These are phyloP conservation scores for Caranx ignobilis DNA, from an alignment of 2,113 vertebrate genomes.

Conservation along the genomic window DNA sequence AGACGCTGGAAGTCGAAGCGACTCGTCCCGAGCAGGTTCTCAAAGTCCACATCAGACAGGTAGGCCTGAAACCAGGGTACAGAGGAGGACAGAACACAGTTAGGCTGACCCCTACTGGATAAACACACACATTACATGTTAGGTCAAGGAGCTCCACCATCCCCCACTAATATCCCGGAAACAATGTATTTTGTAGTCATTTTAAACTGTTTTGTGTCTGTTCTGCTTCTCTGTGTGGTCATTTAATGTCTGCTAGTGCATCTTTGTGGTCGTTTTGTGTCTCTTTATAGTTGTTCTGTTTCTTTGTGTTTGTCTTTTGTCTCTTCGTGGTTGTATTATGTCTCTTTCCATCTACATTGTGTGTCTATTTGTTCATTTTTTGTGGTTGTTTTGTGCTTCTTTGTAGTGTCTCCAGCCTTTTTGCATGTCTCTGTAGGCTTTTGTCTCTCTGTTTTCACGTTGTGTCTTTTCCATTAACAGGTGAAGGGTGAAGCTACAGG, in stretches of 20 bases:
- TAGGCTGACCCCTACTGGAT: slow-evolving; percentile 57
- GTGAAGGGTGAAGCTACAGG: too few relatives aligned
- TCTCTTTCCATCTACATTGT: too few relatives aligned
- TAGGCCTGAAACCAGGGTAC: slow-evolving; percentile 80
- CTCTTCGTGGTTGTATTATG: too few relatives aligned
- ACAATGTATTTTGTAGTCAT: background rate
- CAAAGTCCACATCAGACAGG: slow-evolving; percentile 89
- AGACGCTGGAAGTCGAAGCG: slow-evolving; percentile 88
- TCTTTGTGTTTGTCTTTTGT: too few relatives aligned
- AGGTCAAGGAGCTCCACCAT: too few relatives aligned
- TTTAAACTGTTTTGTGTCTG: background rate
- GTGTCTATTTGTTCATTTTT: too few relatives aligned
- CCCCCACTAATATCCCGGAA: background rate
- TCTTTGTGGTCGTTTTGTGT: background rate
- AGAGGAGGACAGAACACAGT: slow-evolving; percentile 15
- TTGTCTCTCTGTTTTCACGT: background rate
- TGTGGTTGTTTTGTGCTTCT: background rate
- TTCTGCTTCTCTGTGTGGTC: too few relatives aligned
- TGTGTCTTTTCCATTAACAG: background rate
- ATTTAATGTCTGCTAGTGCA: too few relatives aligned
- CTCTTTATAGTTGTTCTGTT: background rate
- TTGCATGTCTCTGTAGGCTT: background rate
- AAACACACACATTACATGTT: background rate
- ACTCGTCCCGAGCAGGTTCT: slow-evolving; percentile 87
- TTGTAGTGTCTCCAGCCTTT: fast-evolving